Evolutionary conservation across 2,113 vertebrate species (phyloP).

Genomic region (Thunnus thynnus): DNA sequence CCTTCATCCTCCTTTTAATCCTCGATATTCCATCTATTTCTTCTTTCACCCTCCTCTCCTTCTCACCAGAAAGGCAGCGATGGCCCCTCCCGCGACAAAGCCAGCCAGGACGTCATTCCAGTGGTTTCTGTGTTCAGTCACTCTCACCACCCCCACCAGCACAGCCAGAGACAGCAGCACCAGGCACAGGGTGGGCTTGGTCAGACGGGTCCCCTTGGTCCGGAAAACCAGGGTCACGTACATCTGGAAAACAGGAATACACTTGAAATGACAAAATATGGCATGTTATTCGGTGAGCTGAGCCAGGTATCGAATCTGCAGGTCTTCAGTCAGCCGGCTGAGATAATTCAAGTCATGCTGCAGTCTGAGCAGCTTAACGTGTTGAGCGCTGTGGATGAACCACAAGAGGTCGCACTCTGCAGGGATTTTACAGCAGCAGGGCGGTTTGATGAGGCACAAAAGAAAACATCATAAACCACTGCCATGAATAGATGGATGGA

Average conservation of each 20-base stretch:
- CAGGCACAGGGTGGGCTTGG: conserved; percentile 91
- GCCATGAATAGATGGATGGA: neutral
- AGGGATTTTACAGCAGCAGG: conserved; percentile 25
- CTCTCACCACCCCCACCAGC: conserved; percentile 91
- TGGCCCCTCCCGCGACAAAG: conserved; percentile 89
- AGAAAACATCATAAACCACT: conserved; percentile 14
- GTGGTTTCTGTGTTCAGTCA: conserved; percentile 93
- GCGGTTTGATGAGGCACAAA: conserved; percentile 2
- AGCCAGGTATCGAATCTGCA: neutral
- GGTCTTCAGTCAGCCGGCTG: neutral
- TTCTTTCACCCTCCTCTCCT: neutral
- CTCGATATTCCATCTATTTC: neutral
- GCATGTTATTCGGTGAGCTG: neutral
- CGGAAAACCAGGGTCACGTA: conserved; percentile 91
- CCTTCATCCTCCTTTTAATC: neutral
- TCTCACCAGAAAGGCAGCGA: conserved; percentile 91
- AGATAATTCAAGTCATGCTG: neutral
- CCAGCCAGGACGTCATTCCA: conserved; percentile 93
- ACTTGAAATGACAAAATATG: neutral
- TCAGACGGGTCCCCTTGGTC: conserved; percentile 91
- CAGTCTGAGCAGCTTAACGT: neutral
- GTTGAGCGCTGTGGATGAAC: conserved; percentile 9
- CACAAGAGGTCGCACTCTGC: conserved; percentile 60
- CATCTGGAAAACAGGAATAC: conserved; percentile 84
- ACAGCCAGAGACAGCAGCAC: conserved; percentile 89